phyloP scores from a whole-genome alignment of 2,113 vertebrate genomes.

The Pleuronectes platessa region DNA sequence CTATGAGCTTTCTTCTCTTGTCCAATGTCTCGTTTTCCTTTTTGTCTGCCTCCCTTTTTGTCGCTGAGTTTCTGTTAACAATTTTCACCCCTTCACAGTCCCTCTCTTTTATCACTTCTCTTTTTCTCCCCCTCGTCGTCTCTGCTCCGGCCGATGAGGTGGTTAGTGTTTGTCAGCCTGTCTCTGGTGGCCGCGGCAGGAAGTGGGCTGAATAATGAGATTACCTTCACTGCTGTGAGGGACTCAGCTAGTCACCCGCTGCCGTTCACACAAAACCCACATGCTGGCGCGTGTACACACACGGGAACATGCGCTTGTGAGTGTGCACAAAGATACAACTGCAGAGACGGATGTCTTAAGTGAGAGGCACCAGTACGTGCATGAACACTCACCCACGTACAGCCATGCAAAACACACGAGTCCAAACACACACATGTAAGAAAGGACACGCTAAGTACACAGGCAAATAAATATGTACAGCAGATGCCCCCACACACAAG shows the following conservation, averaged over 20 bases:
- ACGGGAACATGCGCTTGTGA: background rate
- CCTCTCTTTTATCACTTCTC: background rate
- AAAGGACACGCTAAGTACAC: constrained; percentile 14
- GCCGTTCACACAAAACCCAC: constrained; percentile 41
- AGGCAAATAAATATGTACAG: constrained; percentile 35
- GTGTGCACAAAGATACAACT: background rate
- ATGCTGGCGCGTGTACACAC: background rate
- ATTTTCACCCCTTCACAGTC: constrained; percentile 33
- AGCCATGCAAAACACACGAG: background rate
- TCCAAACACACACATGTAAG: background rate
- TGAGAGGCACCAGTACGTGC: background rate
- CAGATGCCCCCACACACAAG: constrained; percentile 10
- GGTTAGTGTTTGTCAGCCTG: constrained; percentile 64
- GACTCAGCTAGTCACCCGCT: constrained; percentile 35
- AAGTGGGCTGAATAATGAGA: constrained; percentile 77
- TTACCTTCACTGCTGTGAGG: constrained; percentile 58
- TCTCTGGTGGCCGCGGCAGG: constrained; percentile 68
- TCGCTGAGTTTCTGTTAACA: constrained; percentile 8
- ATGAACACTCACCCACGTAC: background rate
- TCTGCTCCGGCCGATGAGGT: constrained; percentile 38
- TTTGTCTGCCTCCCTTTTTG: constrained; percentile 9
- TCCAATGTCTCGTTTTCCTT: background rate
- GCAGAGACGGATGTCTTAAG: background rate
- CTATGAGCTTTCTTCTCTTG: background rate
- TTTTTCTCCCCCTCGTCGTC: background rate